Percentiles rank a stretch among this genome's conserved stretches.
Evolutionary conservation across 2,797 vertebrate genomes (phyloP).

Genomic region (Epinephelus malabaricus): DNA sequence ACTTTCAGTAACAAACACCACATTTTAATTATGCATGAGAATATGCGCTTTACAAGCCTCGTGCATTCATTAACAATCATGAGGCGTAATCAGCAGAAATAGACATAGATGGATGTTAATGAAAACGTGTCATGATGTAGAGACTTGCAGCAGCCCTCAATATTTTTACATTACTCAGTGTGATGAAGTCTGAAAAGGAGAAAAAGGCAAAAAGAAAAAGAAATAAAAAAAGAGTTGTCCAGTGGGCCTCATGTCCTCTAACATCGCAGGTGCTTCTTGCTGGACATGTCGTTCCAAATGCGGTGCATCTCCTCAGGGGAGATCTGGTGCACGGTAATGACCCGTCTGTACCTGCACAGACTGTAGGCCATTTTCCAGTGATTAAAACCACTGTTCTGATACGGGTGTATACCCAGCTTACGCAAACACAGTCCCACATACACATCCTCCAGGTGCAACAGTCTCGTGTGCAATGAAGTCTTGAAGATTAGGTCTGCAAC

Average conservation of each 20-base stretch:
- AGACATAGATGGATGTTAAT: slow-evolving; percentile 43
- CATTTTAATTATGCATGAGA: slow-evolving; percentile 59
- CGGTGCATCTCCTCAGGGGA: slow-evolving; percentile 99
- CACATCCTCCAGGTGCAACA: slow-evolving; percentile 97
- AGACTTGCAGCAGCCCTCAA: slow-evolving; percentile 55
- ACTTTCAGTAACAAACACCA: slow-evolving; percentile 48
- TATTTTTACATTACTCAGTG: slow-evolving; percentile 56
- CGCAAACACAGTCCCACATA: slow-evolving; percentile 97
- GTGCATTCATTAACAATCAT: slow-evolving; percentile 65
- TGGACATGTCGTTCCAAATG: slow-evolving; percentile 99
- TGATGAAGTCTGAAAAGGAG: slow-evolving; percentile 43
- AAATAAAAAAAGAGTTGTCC: slow-evolving; percentile 1
- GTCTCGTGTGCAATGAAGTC: slow-evolving; percentile 96
- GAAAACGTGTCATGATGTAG: slow-evolving; percentile 46
- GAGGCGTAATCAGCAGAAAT: slow-evolving; percentile 51
- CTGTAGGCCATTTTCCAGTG: slow-evolving; percentile 99
- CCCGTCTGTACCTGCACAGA: slow-evolving; percentile 94
- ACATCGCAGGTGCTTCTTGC: slow-evolving; percentile 98
- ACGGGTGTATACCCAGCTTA: slow-evolving; percentile 97
- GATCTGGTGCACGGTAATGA: slow-evolving; percentile 98
- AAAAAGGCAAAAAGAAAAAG: slow-evolving; percentile 42
- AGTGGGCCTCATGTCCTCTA: slow-evolving; percentile 76
- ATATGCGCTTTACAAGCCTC: slow-evolving; percentile 59
- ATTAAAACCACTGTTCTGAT: slow-evolving; percentile 99
- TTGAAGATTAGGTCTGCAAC: slow-evolving; percentile 97